Conservation (phyloP, 1,140 invertebrate species). For the Gryon sp. region DNA sequence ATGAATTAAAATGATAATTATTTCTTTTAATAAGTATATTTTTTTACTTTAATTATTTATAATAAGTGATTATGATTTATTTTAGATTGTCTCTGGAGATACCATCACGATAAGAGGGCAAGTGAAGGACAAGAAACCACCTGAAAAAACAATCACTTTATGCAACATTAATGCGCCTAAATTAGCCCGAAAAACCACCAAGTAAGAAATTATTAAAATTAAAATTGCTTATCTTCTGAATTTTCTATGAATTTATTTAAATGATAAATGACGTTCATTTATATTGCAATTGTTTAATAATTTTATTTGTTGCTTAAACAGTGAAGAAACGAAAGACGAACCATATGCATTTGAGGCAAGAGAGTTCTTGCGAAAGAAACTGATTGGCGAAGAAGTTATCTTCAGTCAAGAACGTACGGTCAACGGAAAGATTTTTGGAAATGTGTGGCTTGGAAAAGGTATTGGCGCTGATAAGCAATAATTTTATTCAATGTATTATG, state of each 20-base stretch:
- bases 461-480: too few relatives aligned
- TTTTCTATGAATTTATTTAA: too few relatives aligned
- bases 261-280: too few relatives aligned
- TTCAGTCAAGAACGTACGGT: constrained; percentile 87
- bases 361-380: constrained; percentile 94
- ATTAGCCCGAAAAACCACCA: constrained; percentile 84
- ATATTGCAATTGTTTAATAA: neutral
- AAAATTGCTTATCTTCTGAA: too few relatives aligned
- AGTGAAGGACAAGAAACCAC: constrained; percentile 87
- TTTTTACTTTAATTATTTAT: too few relatives aligned
- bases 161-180: constrained; percentile 95
- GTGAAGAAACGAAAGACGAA: constrained; percentile 88
- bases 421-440: constrained; percentile 92
- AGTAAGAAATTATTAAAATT: too few relatives aligned
- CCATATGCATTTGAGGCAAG: constrained; percentile 98
- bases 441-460: constrained; percentile 91
- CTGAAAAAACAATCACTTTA: constrained; percentile 93
- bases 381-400: constrained; percentile 93
- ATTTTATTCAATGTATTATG: too few relatives aligned
- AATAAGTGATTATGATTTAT: constrained; percentile 35
- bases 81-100: constrained; percentile 73
- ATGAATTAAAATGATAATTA: too few relatives aligned
- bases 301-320: constrained; percentile 11
- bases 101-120: constrained; percentile 74
- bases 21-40: too few relatives aligned